Conservation (phyloP, 2,797 vertebrate genomes). For the Leuciscus waleckii region DNA sequence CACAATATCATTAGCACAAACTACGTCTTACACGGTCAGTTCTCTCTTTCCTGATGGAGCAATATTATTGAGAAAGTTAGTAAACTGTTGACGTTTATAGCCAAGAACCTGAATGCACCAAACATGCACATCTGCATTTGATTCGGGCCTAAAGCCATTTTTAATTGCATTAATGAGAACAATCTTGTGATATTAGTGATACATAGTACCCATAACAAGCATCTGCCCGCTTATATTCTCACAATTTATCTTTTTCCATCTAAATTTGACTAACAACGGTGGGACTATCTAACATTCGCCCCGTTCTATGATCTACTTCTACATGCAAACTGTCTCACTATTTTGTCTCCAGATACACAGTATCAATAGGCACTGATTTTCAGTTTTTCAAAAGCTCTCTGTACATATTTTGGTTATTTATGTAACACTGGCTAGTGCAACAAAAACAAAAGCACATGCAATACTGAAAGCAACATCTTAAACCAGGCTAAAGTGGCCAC, state of each 20-base stretch:
- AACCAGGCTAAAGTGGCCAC: neutral
- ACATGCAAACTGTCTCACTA: slow-evolving; percentile 35
- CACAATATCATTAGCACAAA: neutral
- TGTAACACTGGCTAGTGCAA: neutral
- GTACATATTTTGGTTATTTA: slow-evolving; percentile 1
- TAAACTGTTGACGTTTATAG: neutral
- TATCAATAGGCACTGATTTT: slow-evolving; percentile 57
- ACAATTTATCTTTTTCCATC: neutral
- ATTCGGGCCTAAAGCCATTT: neutral
- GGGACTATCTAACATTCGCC: neutral
- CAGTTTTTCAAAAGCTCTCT: slow-evolving; percentile 45
- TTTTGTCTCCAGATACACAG: slow-evolving; percentile 60
- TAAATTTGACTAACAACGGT: neutral
- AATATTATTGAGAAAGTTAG: neutral
- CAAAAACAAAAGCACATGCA: neutral
- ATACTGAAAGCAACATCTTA: neutral
- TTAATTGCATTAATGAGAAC: neutral
- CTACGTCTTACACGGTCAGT: neutral
- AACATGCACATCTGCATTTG: neutral
- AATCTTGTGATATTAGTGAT: slow-evolving; percentile 14
- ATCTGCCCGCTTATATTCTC: neutral
- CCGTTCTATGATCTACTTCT: neutral
- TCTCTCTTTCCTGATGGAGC: neutral
- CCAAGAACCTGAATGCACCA: neutral
- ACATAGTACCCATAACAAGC: slow-evolving; percentile 38